Evolutionary conservation across 2,797 vertebrate species (phyloP).

Genomic region (Peromyscus eremicus): DNA sequence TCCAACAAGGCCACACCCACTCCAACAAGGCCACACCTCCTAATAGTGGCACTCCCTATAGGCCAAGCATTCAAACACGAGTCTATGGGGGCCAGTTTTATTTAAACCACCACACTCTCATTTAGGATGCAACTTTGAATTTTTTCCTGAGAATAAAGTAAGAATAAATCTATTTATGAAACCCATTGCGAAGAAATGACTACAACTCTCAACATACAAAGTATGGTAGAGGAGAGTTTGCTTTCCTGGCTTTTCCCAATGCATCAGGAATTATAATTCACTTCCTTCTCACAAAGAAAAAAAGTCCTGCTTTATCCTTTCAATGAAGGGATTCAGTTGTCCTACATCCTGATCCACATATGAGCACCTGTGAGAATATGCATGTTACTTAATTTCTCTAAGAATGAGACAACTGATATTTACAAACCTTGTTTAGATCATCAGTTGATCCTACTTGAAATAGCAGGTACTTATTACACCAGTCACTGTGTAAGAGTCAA

Average conservation of each 20-base stretch:
- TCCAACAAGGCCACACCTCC: not conserved
- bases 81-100: not conserved
- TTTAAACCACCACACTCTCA: not conserved
- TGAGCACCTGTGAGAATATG: not conserved
- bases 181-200: conserved; percentile 14
- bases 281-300: conserved; percentile 20
- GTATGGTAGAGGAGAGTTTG: not conserved
- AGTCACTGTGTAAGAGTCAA: not conserved
- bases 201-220: not conserved
- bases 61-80: not conserved
- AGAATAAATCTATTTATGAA: conserved; percentile 22
- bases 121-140: not conserved
- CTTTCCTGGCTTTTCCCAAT: not conserved
- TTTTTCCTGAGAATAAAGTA: not conserved
- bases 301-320: not conserved
- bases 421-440: not conserved
- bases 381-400: not conserved
- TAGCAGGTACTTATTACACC: not conserved
- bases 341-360: not conserved
- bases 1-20: not conserved
- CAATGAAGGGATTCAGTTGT: not conserved
- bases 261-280: not conserved
- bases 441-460: not conserved
- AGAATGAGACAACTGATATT: not conserved
- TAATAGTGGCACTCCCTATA: not conserved